Base-by-base conservation (phyloP, 2,797 vertebrate species). In the Oryzias dopingdopingensis region DNA sequence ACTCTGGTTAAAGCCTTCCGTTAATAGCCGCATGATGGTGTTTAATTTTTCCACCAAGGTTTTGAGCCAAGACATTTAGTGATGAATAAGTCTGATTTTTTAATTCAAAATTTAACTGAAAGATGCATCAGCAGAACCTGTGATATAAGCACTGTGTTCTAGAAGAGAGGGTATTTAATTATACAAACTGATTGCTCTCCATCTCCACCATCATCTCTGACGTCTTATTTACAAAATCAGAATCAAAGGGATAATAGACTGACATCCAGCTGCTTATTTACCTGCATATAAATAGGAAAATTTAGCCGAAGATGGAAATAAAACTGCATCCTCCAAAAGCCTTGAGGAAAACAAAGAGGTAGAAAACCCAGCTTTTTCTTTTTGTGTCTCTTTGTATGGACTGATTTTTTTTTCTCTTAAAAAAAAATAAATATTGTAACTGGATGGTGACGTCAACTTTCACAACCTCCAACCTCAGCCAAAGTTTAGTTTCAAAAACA, bases 211-310 rank as follows among this genome's bases (percentile, higher is more conserved):
- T 83, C 79, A 76, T 78, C 80, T 82, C 76, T 86, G 85, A 89
- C 83, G 78, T 78, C 69, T 80, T 88, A 82, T 88, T 88, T 89
- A 85, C 7, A 43, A 86, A 88, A 86, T 74, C 67, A 17, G 41
- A 86, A 88, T 87, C 68, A 77, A 80, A 72, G 56, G 67, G 29
- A 86, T 88, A 86, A 89, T 85, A 62, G 69, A 71, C 26, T 26
- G 16, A 59, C 70, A 66, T 74, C 66, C 74, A 82, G 71, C 79
- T 82, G 75, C 79, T 76, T 72, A 13, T 67, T 74, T 74, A 80
- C 81, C 77, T 89, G 84, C 80, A 87, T 89, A 84, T 78, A 77
- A 88, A 88, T 86, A 58, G 72, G 76, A 69, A 70, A 70, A 77
- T 86, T 87, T 82, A 83, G 55, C 50, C 14, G 58, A 61, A 37